Evolutionary conservation across 2,113 vertebrate genomes (phyloP).

Genomic region (Lasiurus borealis): DNA sequence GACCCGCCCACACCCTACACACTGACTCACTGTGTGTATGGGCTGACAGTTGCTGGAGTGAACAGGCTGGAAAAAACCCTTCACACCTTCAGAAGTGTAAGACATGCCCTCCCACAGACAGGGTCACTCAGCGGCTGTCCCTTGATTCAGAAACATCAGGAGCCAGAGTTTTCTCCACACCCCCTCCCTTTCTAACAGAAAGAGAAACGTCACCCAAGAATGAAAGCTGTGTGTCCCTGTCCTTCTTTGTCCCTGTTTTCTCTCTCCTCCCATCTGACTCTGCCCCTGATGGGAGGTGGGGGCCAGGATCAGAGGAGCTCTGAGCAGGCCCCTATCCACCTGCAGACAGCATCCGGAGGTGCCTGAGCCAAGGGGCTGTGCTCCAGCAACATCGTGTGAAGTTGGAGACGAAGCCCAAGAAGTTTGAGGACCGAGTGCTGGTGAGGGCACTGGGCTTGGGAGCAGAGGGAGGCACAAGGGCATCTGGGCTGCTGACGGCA

Average conservation of each 20-base stretch:
- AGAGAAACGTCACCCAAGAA: conserved; percentile 53
- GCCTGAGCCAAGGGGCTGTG: conserved; percentile 82
- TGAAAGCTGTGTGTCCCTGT: neutral
- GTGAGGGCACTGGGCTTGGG: conserved; percentile 71
- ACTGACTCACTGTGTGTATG: conserved; percentile 79
- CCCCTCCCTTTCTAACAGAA: neutral
- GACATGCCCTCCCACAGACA: conserved; percentile 72
- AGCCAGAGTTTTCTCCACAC: conserved; percentile 42
- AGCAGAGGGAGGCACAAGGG: neutral
- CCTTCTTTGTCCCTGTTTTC: neutral
- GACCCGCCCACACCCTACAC: conserved; percentile 53
- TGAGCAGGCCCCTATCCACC: neutral
- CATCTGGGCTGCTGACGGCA: neutral
- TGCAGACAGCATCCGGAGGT: conserved; percentile 86
- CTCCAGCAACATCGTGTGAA: conserved; percentile 85
- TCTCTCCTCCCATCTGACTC: neutral
- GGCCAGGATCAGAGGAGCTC: neutral
- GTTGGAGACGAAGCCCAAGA: conserved; percentile 86
- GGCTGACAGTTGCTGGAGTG: conserved; percentile 22
- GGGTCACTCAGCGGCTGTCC: conserved; percentile 56
- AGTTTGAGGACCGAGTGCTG: conserved; percentile 86
- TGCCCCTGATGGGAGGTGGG: neutral
- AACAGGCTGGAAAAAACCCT: conserved; percentile 67
- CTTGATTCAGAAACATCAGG: conserved; percentile 15
- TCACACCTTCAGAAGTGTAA: conserved; percentile 77